These are phyloP conservation scores for Calypte anna DNA, from an alignment of 2,113 vertebrate genomes.

Conservation along the genomic window DNA sequence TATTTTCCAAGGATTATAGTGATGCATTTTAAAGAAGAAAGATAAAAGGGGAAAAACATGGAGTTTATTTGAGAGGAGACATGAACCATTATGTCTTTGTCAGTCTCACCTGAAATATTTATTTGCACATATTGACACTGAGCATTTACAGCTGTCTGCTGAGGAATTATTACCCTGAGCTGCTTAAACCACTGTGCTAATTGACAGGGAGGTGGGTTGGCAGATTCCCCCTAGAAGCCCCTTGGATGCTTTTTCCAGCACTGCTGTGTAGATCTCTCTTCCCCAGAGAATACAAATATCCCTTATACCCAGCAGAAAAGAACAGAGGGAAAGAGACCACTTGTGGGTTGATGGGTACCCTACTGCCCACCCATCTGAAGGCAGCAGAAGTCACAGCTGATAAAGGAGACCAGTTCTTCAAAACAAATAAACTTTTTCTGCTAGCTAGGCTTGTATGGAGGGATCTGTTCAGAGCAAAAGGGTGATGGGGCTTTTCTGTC, in stretches of 20 bases:
- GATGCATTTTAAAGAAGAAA: background rate
- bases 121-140: conserved; percentile 66
- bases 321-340: background rate
- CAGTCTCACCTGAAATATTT: conserved; percentile 51
- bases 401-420: background rate
- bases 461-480: background rate
- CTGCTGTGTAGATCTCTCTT: background rate
- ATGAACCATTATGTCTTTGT: background rate
- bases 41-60: background rate
- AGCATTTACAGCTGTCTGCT: conserved; percentile 49
- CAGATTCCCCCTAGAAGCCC: conserved; percentile 4
- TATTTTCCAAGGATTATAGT: background rate
- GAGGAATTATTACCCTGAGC: conserved; percentile 36
- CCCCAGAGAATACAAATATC: background rate
- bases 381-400: background rate
- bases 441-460: background rate
- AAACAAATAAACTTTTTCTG: background rate
- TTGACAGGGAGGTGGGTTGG: background rate
- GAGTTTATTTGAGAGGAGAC: background rate
- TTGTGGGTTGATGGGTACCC: background rate
- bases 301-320: background rate
- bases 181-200: conserved; percentile 39
- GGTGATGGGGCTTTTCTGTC: background rate
- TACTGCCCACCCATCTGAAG: background rate
- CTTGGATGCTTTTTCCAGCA: background rate